Evolutionary conservation across 2,888 invertebrate genomes (phyloP).

Genomic region (Stomorhina lunata): DNA sequence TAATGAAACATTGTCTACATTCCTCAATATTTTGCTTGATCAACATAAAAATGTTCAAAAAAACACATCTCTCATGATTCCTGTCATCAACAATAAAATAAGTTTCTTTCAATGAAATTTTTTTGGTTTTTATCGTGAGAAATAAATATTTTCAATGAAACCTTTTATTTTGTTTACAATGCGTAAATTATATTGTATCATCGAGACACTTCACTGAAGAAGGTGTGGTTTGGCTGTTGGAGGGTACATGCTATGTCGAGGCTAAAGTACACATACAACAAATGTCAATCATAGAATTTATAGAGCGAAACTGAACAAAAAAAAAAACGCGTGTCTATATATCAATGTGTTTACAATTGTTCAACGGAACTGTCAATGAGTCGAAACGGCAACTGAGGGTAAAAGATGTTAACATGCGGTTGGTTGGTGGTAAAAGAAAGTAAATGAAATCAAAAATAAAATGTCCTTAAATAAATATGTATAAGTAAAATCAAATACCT

Average conservation of each 20-base stretch:
- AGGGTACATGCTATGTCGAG: too few relatives aligned
- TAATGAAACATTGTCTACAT: too few relatives aligned
- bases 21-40: too few relatives aligned
- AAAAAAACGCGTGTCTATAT: background rate
- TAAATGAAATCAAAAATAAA: conserved; percentile 22
- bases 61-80: too few relatives aligned
- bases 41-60: too few relatives aligned
- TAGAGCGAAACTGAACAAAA: background rate
- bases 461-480: conserved; percentile 19
- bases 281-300: conserved; percentile 4
- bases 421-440: background rate
- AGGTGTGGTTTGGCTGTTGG: too few relatives aligned
- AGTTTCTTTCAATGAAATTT: too few relatives aligned
- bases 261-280: background rate
- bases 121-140: too few relatives aligned
- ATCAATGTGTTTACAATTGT: conserved; percentile 1
- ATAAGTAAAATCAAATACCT: too few relatives aligned
- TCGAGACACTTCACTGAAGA: background rate
- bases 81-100: too few relatives aligned
- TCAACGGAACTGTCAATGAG: background rate
- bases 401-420: background rate
- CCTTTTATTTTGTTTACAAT: background rate
- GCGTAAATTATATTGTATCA: background rate
- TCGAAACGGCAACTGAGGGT: background rate
- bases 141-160: background rate